Evolutionary conservation across 2,888 invertebrate genomes (phyloP), one percentile per base, ranked within the genome.

Genomic region (Eilema caniola): DNA sequence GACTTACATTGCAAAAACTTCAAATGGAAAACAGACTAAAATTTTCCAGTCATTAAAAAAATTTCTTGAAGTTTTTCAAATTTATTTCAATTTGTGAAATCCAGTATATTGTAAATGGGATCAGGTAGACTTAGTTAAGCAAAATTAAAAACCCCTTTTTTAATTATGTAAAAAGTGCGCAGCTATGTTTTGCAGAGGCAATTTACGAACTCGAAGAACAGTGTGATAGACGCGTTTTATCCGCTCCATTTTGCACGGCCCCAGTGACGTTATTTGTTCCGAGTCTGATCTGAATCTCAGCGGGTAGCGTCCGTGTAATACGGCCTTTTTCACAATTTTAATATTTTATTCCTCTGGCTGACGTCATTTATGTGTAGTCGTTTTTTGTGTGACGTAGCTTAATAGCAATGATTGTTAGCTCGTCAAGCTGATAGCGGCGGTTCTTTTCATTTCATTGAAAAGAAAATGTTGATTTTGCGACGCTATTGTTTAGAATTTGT

Each of bases 181-280:
- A 66, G 76, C 69, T 80, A 67, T 74, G 71, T 80, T 73, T 72
- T 76, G 69, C 67, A 63, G 68, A 67, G 81, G 72, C 81, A 80
- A 80, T 80, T 80, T 80, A 74, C 72, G 75, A 70, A 71, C 77
- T 81, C 74, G 71, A 75, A 70, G 76, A 78, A 73, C 73, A 72
- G 74, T 76, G 80, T 78, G 81, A 80, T 81, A 75, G 78, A 78
- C 81, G 73, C 70, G 67, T 81, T 78, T 78, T 78, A 81, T 81
- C 72, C 80, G 76, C 80, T 81, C 76, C 81, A 81, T 81, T 81
- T 81, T 79, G 60, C 75, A 70, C 79, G 71, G 77, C 77, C 73
- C 74, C 73, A 75, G 71, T 75, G 80, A 80, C 78, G 76, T 78
- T 81, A 80, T 81, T 81, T 78, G 78, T 80, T 80, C 75, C 81